Conservation (phyloP, 1,140 invertebrate genomes). For the Heliothis subflexa region DNA sequence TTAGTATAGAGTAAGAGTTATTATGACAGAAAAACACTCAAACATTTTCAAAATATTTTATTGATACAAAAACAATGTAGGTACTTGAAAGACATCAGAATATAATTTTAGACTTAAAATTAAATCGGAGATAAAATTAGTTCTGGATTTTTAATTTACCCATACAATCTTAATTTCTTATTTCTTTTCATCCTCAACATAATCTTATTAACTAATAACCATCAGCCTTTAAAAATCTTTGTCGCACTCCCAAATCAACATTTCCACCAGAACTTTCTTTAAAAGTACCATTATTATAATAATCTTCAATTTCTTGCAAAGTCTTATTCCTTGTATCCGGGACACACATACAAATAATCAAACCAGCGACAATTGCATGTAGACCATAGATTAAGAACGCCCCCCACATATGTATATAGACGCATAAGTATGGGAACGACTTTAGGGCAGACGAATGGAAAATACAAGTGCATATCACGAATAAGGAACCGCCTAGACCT, state of each 20-base stretch:
- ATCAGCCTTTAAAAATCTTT: background rate
- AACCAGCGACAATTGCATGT: background rate
- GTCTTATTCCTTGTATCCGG: background rate
- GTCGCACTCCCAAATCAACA: background rate
- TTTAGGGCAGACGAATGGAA: background rate
- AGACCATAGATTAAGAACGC: background rate
- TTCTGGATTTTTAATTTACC: too few relatives aligned
- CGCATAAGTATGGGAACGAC: background rate
- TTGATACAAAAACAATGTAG: too few relatives aligned
- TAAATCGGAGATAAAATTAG: too few relatives aligned
- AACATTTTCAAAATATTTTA: too few relatives aligned
- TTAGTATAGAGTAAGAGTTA: too few relatives aligned
- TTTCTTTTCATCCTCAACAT: too few relatives aligned
- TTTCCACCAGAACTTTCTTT: background rate
- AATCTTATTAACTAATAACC: background rate
- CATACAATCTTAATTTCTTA: too few relatives aligned
- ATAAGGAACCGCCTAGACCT: background rate
- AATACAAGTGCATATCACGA: background rate
- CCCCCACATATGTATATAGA: background rate
- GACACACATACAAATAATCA: background rate
- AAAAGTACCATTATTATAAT: background rate
- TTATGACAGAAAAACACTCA: too few relatives aligned
- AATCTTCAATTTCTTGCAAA: slow-evolving; percentile 17
- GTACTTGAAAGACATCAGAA: too few relatives aligned
- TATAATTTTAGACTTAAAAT: too few relatives aligned